These are phyloP conservation scores for Rhyzopertha dominica DNA, from an alignment of 1,140 invertebrate genomes.

Conservation along the genomic window DNA sequence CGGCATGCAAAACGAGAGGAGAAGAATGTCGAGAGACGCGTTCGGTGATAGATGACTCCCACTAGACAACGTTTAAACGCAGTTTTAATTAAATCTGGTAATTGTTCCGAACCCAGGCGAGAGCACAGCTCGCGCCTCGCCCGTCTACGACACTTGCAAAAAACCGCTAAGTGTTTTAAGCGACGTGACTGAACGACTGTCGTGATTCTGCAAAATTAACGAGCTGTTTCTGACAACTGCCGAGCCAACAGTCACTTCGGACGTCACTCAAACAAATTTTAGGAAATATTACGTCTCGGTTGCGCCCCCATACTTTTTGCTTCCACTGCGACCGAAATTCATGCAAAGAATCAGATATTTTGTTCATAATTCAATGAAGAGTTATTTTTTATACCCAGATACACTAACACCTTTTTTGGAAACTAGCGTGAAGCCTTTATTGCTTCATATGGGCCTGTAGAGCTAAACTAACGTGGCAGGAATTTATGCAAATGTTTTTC, in stretches of 20 bases:
- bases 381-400: neutral
- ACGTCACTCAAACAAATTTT: neutral
- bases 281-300: no score
- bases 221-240: slow-evolving; percentile 31
- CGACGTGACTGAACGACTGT: slow-evolving; percentile 39
- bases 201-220: slow-evolving; percentile 42
- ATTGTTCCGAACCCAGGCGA: slow-evolving; percentile 39
- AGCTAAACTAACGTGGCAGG: no score
- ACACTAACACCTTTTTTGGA: neutral
- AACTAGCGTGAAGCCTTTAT: neutral
- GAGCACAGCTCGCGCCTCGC: slow-evolving; percentile 15
- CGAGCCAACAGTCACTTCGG: slow-evolving; percentile 2
- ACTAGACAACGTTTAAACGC: slow-evolving; percentile 40
- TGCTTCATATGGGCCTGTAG: no score
- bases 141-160: slow-evolving; percentile 32
- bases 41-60: slow-evolving; percentile 45
- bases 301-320: no score
- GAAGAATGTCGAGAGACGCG: slow-evolving; percentile 41
- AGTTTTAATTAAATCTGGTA: slow-evolving; percentile 48
- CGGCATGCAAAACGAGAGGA: slow-evolving; percentile 37
- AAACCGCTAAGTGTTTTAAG: slow-evolving; percentile 37
- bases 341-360: neutral
- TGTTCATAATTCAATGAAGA: neutral
- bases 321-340: neutral
- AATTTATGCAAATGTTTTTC: no score